A percentile compares a stretch with the other conserved stretches of the same genome.
These are phyloP conservation scores for Tubulanus polymorphus DNA, from an alignment of 2,888 invertebrate species.

Conservation along the genomic window DNA sequence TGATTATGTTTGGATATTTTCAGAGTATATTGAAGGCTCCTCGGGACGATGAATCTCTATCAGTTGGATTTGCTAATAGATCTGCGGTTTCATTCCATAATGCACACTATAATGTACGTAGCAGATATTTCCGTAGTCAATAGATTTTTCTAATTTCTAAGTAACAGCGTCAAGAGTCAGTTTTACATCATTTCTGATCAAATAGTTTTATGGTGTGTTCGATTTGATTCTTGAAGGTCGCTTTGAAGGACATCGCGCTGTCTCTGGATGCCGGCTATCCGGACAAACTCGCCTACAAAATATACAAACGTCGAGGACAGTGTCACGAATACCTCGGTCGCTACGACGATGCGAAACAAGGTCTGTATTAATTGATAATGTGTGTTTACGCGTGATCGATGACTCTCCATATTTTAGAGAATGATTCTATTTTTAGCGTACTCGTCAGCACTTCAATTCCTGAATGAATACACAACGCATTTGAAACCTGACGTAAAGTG, in stretches of 20 bases:
- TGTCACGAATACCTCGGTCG: conserved; percentile 61
- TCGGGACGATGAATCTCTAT: conserved; percentile 25
- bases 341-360: conserved; percentile 44
- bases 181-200: neutral
- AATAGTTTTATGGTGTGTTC: neutral
- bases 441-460: too few species aligned
- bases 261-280: conserved; percentile 60
- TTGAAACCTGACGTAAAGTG: too few species aligned
- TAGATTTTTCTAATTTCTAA: too few species aligned
- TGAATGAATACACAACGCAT: too few species aligned
- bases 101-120: conserved; percentile 30
- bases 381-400: neutral
- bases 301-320: conserved; percentile 64
- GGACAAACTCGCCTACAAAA: conserved; percentile 61
- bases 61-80: conserved; percentile 44
- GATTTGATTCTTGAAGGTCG: conserved; percentile 14
- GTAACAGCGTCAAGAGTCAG: neutral
- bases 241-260: conserved; percentile 33
- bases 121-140: too few species aligned
- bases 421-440: too few species aligned
- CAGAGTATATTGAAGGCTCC: conserved; percentile 25
- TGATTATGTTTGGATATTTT: neutral
- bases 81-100: conserved; percentile 46
- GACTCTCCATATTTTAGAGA: too few species aligned
- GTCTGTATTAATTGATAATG: conserved; percentile 21